These are phyloP conservation scores for Chelonus formosanus DNA, from an alignment of 2,888 invertebrate species.

Conservation along the genomic window DNA sequence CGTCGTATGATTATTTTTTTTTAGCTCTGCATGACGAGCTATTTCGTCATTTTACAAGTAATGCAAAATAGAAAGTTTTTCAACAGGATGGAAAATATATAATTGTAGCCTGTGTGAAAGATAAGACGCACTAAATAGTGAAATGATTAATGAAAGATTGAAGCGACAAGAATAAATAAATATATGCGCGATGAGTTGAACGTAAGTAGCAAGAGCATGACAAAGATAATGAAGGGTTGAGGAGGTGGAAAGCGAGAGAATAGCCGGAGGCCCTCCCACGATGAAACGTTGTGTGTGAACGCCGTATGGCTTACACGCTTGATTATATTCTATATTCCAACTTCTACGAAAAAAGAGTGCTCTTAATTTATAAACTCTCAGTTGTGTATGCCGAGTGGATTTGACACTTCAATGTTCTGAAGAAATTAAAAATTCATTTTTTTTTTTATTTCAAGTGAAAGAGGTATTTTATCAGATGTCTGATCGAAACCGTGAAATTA, in stretches of 20 bases:
- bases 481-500: too few relatives aligned
- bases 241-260: conserved; percentile 26
- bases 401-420: not conserved
- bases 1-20: too few relatives aligned
- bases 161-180: not conserved
- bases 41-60: not conserved
- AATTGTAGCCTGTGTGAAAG: too few relatives aligned
- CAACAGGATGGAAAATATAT: too few relatives aligned
- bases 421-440: too few relatives aligned
- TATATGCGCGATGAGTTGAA: conserved; percentile 12
- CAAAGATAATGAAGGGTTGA: conserved; percentile 24
- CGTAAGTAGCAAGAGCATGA: conserved; percentile 21
- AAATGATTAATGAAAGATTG: conserved; percentile 15
- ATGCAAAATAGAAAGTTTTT: not conserved
- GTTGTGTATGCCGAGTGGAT: not conserved
- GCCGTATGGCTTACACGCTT: conserved; percentile 42
- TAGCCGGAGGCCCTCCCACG: conserved; percentile 39
- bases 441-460: too few relatives aligned
- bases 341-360: conserved; percentile 9
- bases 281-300: conserved; percentile 36
- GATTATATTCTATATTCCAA: conserved; percentile 35
- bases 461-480: too few relatives aligned
- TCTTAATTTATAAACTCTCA: conserved; percentile 13
- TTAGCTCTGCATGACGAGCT: too few relatives aligned
- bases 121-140: not conserved